Evolutionary conservation across 2,797 vertebrate species (phyloP).

Genomic region (Acridotheres tristis): DNA sequence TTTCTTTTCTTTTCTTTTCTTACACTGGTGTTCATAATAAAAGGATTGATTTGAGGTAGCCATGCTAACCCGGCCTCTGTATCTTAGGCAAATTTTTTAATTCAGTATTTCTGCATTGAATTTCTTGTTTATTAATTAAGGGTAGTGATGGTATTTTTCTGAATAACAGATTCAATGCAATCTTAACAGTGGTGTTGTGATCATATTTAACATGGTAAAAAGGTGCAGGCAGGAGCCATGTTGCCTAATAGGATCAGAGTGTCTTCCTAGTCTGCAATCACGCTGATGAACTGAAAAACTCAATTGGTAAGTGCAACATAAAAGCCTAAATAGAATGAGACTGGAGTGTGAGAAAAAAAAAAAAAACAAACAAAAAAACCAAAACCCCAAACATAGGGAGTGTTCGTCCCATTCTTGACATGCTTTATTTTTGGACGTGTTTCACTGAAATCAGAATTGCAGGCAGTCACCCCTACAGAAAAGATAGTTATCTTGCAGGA

Average conservation of each 20-base stretch:
- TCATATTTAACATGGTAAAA: not conserved
- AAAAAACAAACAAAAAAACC: not conserved
- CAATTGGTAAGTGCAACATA: not conserved
- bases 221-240: not conserved
- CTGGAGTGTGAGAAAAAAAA: rapidly evolving
- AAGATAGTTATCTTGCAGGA: not conserved
- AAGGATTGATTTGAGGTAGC: not conserved
- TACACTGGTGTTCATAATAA: not conserved
- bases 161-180: not conserved
- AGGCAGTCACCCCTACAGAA: not conserved
- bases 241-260: not conserved
- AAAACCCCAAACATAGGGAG: not conserved
- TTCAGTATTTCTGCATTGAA: not conserved
- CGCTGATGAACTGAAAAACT: not conserved
- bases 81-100: not conserved
- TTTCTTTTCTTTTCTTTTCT: not conserved
- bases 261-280: not conserved
- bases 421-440: not conserved
- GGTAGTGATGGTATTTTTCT: not conserved
- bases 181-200: not conserved
- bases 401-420: not conserved
- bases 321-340: not conserved
- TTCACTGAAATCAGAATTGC: not conserved
- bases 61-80: not conserved
- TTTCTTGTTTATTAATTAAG: not conserved